Base-by-base conservation (phyloP, 2,113 vertebrate species). In the Emydocephalus ijimae region DNA sequence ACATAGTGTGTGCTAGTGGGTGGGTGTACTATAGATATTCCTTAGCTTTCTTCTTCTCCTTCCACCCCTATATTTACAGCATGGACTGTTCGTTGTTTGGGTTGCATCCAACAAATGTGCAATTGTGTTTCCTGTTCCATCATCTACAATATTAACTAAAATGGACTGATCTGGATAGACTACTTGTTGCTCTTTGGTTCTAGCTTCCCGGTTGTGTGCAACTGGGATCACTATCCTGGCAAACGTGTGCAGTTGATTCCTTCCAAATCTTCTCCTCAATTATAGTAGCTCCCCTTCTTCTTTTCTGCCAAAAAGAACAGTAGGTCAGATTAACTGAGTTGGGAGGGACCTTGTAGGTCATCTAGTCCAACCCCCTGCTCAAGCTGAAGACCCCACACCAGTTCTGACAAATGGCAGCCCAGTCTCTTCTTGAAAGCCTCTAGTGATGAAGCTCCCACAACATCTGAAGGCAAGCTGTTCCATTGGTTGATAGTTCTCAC, bases 71-170 rank as follows among this genome's bases (percentile, higher is more conserved):
- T 85, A 7, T 87, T 94, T 96, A 94, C 94, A 95, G 74, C 91
- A 93, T 14, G 87, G 86, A 3, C 48, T 43, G 21, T 95, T 89
- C 90, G 93, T 95, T 93, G 95, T 96, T 88, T 43, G 74, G 90
- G 92, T 90, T 26, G 21, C 90, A 89, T 92, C 93, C 24, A 87
- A 93, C 92, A 94, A 93, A 94, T 95, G 88, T 91, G 92, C 69
- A 87, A 85, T 94, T 92, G 90, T 93, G 92, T 95, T 94, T 96
- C 93, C 92, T 95, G 95, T 93, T 95, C 93, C 89, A 93, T 39
- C 34, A 74, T 23, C 61, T 88, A 95, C 95, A 96, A 85, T 94
- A 87, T 89, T 93, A 64, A 92, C 88, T 95, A 93, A 96, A 93
- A 93, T 91, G 94, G 90, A 94, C 95, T 94, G 61, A 89, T 95